Percentiles rank a stretch among this genome's conserved stretches.
Conservation (phyloP, 2,888 invertebrate species). For the Mamestra brassicae region DNA sequence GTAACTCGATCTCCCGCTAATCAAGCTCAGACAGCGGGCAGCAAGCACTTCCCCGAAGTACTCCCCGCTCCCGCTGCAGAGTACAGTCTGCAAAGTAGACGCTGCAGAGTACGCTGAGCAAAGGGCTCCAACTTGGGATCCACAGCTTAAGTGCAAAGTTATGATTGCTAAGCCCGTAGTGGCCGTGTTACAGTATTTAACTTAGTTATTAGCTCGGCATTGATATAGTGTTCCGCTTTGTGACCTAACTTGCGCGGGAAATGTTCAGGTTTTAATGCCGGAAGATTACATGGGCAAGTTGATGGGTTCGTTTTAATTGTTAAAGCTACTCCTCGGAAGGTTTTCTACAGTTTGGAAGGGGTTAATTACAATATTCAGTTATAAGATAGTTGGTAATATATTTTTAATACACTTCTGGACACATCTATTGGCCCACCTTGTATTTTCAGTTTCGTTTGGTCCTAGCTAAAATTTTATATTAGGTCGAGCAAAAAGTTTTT, state of each 20-base stretch:
- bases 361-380: not conserved
- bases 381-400: not conserved
- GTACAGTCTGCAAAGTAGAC: constrained; percentile 18
- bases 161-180: constrained; percentile 64
- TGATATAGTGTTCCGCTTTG: constrained; percentile 63
- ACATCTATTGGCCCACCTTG: too few species aligned
- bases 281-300: not conserved
- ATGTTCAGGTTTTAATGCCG: constrained; percentile 12
- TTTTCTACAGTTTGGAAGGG: not conserved
- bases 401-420: too few species aligned
- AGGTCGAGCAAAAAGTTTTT: too few species aligned
- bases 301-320: not conserved
- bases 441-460: too few species aligned
- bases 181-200: constrained; percentile 53
- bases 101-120: constrained; percentile 17
- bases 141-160: constrained; percentile 67
- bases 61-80: constrained; percentile 7
- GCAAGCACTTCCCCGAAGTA: constrained; percentile 10
- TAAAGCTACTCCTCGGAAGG: not conserved
- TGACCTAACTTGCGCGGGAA: constrained; percentile 27
- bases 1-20: constrained; percentile 51
- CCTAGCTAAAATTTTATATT: too few species aligned
- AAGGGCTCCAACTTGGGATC: constrained; percentile 54
- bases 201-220: constrained; percentile 62
- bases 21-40: constrained; percentile 46